Evolutionary conservation across 2,888 invertebrate species (phyloP).

Genomic region (Aspidapion aeneum): DNA sequence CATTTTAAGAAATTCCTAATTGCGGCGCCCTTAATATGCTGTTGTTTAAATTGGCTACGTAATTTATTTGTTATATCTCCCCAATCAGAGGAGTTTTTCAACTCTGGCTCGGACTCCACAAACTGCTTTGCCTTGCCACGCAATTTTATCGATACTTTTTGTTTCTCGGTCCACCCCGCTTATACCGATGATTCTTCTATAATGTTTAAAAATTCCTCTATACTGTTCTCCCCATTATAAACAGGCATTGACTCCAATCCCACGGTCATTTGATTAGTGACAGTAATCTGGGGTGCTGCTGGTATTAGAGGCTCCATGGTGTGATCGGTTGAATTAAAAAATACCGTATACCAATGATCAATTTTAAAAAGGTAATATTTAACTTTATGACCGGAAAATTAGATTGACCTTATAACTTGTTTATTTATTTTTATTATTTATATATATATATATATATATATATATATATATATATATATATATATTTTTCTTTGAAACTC

Average conservation of each 20-base stretch:
- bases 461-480: too few relatives aligned
- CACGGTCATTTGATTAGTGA: background rate
- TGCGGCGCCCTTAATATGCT: background rate
- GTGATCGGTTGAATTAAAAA: background rate
- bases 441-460: too few relatives aligned
- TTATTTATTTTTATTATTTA: too few relatives aligned
- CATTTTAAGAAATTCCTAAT: background rate
- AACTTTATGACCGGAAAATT: too few relatives aligned
- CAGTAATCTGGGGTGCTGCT: background rate
- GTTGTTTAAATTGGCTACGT: background rate
- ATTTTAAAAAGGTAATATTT: background rate
- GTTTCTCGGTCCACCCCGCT: slow-evolving; percentile 1
- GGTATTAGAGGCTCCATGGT: background rate
- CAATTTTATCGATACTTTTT: slow-evolving; percentile 5
- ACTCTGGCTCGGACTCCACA: background rate
- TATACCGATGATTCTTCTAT: slow-evolving; percentile 5
- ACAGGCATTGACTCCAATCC: too few relatives aligned
- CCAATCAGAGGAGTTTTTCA: slow-evolving; percentile 2
- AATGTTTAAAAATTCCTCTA: background rate
- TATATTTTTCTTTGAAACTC: too few relatives aligned
- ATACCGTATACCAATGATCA: background rate
- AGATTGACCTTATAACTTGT: too few relatives aligned
- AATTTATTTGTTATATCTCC: background rate
- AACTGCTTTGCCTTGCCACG: slow-evolving; percentile 2
- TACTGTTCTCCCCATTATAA: background rate